Evolutionary conservation across 1,140 invertebrate genomes (phyloP), one percentile per base, ranked within the genome.

Genomic region (Bombus haemorrhoidalis): DNA sequence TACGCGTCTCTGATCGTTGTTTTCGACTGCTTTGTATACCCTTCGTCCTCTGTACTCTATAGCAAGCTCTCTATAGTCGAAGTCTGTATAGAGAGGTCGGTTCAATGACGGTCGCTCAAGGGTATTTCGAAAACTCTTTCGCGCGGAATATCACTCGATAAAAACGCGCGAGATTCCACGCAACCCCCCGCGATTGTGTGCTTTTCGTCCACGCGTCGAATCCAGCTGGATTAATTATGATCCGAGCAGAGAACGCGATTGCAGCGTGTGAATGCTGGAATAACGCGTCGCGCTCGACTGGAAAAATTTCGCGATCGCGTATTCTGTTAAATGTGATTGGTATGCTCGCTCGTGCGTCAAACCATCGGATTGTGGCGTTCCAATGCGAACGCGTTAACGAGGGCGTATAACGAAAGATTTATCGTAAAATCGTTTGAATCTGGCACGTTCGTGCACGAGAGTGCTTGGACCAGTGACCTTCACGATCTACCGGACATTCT

Each of bases 331-430:
- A n/a, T 25, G 76, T 3, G 62, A 57, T 41, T 25, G n/a, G 9
- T 28, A 15, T 10, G 39, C 37, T 41, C 37, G 62, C 2, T 43
- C 43, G 64, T 73, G 81, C 86, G 86, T 85, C 71, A 85, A 89
- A 89, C 39, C 81, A 78, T 47, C 77, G 83, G 62, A 83, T 83
- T 71, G 72, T 41, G 74, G 64, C 22, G 64, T 79, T 57, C 57
- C 47, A 47, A 43, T n/a, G n/a, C 47, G 47, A 66, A 6, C 43
- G 25, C 72, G 76, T 72, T 78, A 78, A 71, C 75, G n/a, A 15
- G 47, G 47, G 57, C 41, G 66, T 32, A 41, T 25, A 47, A 81
- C 25, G 22, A 43, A 69, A 37, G 68, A 28, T 25, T 62, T 5
- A 22, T 66, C 32, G n/a, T 39, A 12, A n/a, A 69, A n/a, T 53